A percentile compares a stretch with the other conserved stretches of the same genome.
phyloP scores from a whole-genome alignment of 2,888 invertebrate species.

The Neoitamus cyanurus region DNA sequence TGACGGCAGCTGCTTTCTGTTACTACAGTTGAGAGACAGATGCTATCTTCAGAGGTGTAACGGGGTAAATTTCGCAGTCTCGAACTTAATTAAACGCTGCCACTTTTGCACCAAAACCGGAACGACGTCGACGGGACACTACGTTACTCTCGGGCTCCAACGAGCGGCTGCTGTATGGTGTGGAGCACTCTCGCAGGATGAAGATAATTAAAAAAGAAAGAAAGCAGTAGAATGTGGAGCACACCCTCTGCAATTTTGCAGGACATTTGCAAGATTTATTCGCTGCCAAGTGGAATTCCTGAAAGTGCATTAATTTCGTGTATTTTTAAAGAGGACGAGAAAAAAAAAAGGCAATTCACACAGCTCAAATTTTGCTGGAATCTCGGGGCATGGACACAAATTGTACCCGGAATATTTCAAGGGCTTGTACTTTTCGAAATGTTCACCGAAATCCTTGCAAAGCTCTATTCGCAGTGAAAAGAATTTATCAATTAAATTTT shows the following conservation, averaged over 20 bases:
- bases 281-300: not conserved
- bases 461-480: not conserved
- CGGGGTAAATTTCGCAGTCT: not conserved
- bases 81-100: conserved; percentile 1
- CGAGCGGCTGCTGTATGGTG: not conserved
- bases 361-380: not conserved
- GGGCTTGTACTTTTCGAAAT: not conserved
- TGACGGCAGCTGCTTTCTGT: not conserved
- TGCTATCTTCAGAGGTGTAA: not conserved
- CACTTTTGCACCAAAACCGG: not conserved
- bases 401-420: not conserved
- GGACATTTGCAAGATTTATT: conserved; percentile 5
- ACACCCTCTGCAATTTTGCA: not conserved
- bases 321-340: not conserved
- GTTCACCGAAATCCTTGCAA: not conserved
- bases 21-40: not conserved
- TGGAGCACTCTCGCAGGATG: not conserved
- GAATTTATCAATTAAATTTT: not conserved
- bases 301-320: not conserved
- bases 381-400: not conserved
- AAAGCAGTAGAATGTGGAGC: not conserved
- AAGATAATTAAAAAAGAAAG: not conserved
- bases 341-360: not conserved
- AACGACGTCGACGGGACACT: not conserved
- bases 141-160: not conserved